Base-by-base conservation (phyloP, 2,888 invertebrate genomes). In the Proisotoma minuta region DNA sequence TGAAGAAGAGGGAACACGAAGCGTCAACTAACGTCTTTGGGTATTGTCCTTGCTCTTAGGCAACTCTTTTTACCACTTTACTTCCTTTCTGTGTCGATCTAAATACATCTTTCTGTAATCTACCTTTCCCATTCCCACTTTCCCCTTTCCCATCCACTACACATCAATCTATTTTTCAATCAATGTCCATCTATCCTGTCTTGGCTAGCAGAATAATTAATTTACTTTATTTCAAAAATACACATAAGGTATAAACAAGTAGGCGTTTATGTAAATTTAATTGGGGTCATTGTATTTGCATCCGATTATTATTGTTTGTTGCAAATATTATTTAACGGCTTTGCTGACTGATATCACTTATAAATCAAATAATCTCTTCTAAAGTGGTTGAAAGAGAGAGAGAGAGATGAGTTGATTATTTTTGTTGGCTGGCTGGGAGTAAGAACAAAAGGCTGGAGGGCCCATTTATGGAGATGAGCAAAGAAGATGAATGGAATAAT, bases 21-120 rank as follows among this genome's bases (percentile, higher is more conserved):
- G 57, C 65, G 66, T 66, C 63, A 66, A n/a, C n/a, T n/a, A n/a
- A 63, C 63, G 66, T 66, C 66, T 63, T 59, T 58, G 61, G 61
- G 62, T 68, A 63, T 68, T 62, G 62, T 65, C 56, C 64, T 59
- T 50, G 63, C 65, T 68, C 63, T 68, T 66, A 68, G 66, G 66
- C 68, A 68, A 68, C 68, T 68, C 67, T 61, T 63, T 67, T 62
- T 57, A 59, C 49, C 63, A 52, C 64, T 60, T 63, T 66, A 50
- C 62, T n/a, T n/a, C n/a, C n/a, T n/a, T n/a, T 65, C 57, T 57
- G 51, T 48, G 28, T 49, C 48, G 40, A 54, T 29, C 49, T 50
- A 56, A 56, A 56, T 56, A 47, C 47, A 56, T 56, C 53, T 54
- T 59, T 39, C 48, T 56, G 40, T 62, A 62, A 48, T 65, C 52